phyloP scores from a whole-genome alignment of 1,140 invertebrate species.

The Lepeophtheirus salmonis region DNA sequence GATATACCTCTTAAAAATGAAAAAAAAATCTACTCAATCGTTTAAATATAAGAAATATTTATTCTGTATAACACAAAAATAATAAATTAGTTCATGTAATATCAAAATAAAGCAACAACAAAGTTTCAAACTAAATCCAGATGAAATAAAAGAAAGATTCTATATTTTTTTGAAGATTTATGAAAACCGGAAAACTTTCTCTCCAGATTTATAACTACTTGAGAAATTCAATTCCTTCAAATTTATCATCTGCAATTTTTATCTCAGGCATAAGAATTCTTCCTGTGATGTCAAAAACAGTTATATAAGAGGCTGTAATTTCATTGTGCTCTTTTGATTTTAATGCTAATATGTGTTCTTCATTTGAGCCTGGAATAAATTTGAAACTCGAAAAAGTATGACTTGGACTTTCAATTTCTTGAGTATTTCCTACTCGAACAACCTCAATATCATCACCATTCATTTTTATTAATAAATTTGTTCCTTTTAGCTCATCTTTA shows the following conservation, averaged over 20 bases:
- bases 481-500: conserved; percentile 69
- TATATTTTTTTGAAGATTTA: too few species aligned
- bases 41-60: too few species aligned
- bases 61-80: too few species aligned
- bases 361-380: conserved; percentile 74
- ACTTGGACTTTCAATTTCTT: conserved; percentile 33
- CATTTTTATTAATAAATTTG: conserved; percentile 67
- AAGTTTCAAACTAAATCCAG: too few species aligned
- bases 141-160: too few species aligned
- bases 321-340: conserved; percentile 84
- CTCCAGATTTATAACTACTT: too few species aligned
- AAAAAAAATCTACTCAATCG: too few species aligned
- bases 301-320: conserved; percentile 69
- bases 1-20: too few species aligned
- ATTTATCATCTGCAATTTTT: conserved; percentile 73
- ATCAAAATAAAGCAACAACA: too few species aligned
- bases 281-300: conserved; percentile 64
- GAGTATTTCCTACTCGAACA: conserved; percentile 34
- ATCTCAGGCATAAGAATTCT: conserved; percentile 60
- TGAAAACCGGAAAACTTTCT: too few species aligned
- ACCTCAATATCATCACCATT: conserved; percentile 56
- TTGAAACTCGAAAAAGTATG: conserved; percentile 95
- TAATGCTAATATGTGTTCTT: conserved; percentile 70
- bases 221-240: conserved; percentile 95
- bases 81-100: too few species aligned